Evolutionary conservation across 2,797 vertebrate species (phyloP), one percentile per base, ranked within the genome.

Genomic region (Amniataba percoides): DNA sequence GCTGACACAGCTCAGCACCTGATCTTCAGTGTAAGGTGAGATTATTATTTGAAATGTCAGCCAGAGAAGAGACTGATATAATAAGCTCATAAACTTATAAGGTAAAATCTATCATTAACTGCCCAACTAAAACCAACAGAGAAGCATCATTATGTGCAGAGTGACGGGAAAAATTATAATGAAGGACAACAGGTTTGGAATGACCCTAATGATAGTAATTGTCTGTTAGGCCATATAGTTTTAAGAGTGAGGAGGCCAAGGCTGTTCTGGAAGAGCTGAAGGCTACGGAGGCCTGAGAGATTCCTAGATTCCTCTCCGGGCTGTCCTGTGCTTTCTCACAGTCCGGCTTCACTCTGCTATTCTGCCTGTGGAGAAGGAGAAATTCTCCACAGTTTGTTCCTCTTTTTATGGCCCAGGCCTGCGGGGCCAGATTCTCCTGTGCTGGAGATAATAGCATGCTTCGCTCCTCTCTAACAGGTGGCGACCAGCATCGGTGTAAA

Each of bases 371-470:
- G 72, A 83, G 83, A 62, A 86, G 71, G 68, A 89, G 52, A 91
- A 86, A 90, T 87, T 88, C 89, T 92, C 85, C 62, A 63, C 66
- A 69, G 67, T 73, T 72, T 85, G 66, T 83, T 77, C 40, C 84
- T 80, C 64, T 83, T 93, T 95, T 96, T 95, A 96, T 82, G 79
- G 88, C 92, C 73, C 55, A 81, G 77, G 89, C 95, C 95, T 89
- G 90, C 83, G 84, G 95, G 94, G 85, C 92, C 89, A 93, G 93
- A 94, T 95, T 95, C 94, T 94, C 94, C 84, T 82, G 82, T 63
- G 81, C 65, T 72, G 80, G 74, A 94, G 94, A 94, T 95, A 96
- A 96, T 95, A 94, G 94, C 75, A 95, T 84, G 91, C 89, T 93
- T 93, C 71, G 78, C 81, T 69, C 48, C 46, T 76, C 84, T 77